Conservation (phyloP, 1,140 invertebrate genomes). For the Zophobas atratus region DNA sequence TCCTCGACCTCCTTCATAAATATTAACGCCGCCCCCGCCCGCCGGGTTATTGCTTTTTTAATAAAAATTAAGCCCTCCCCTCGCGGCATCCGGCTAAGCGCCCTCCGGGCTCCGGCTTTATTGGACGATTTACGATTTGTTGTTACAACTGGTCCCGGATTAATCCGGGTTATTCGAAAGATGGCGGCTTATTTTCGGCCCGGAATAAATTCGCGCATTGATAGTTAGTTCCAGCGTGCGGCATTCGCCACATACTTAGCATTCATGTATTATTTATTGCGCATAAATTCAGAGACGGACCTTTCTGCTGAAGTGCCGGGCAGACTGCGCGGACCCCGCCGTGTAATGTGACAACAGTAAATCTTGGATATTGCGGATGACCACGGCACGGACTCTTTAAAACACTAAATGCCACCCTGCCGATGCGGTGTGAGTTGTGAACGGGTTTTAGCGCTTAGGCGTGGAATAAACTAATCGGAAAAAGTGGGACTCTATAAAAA, state of each 20-base stretch:
- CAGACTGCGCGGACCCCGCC: constrained; percentile 38
- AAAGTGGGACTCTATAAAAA: too few relatives aligned
- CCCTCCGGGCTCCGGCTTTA: constrained; percentile 15
- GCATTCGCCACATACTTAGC: constrained; percentile 53
- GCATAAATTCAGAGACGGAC: constrained; percentile 48
- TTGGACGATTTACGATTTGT: constrained; percentile 40
- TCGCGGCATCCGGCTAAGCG: constrained; percentile 10
- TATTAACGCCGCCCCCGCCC: not conserved
- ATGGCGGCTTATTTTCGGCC: constrained; percentile 36
- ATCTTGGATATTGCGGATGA: constrained; percentile 53
- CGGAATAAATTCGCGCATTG: constrained; percentile 32
- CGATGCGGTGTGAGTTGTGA: too few relatives aligned
- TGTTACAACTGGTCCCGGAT: constrained; percentile 24
- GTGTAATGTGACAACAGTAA: constrained; percentile 56
- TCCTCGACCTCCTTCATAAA: not conserved
- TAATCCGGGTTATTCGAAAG: constrained; percentile 36
- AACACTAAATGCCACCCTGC: too few relatives aligned
- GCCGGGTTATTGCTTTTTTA: constrained; percentile 9
- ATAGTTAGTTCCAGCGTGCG: constrained; percentile 40
- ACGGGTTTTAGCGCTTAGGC: too few relatives aligned
- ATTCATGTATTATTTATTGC: constrained; percentile 52
- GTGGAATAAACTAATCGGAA: too few relatives aligned
- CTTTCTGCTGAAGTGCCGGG: constrained; percentile 48
- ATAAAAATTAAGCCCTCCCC: constrained; percentile 27
- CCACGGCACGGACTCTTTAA: constrained; percentile 6